Conservation (phyloP, 2,888 invertebrate species). For the Apodemia duryi region DNA sequence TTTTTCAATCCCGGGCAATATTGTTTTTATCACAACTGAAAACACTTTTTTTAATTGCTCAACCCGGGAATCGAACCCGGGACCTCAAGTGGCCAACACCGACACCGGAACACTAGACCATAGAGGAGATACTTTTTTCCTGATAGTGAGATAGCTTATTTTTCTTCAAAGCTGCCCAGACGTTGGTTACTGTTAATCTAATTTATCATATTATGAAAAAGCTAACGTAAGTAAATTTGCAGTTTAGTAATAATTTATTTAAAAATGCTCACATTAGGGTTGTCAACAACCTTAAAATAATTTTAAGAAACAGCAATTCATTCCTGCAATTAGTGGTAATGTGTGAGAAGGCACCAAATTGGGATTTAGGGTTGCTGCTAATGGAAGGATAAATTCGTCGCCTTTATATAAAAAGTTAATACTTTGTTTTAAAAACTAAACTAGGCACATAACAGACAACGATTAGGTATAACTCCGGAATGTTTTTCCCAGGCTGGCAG, state of each 20-base stretch:
- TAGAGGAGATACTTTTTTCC: too few species aligned
- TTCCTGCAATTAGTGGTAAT: slow-evolving; percentile 12
- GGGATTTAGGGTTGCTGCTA: background rate
- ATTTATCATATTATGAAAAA: background rate
- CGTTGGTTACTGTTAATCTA: background rate
- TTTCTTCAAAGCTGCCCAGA: too few species aligned
- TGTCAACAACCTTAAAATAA: slow-evolving; percentile 7
- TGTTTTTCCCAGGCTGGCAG: too few species aligned
- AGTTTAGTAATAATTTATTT: slow-evolving; percentile 13
- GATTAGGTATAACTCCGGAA: too few species aligned
- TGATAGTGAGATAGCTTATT: too few species aligned
- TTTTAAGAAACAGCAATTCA: background rate
- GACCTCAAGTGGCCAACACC: too few species aligned
- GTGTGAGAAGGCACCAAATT: background rate
- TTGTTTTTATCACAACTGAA: too few species aligned
- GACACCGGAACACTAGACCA: too few species aligned
- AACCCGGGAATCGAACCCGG: too few species aligned
- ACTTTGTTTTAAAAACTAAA: background rate
- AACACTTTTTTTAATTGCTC: too few species aligned
- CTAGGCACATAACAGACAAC: too few species aligned
- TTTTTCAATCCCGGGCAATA: too few species aligned
- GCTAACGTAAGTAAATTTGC: background rate
- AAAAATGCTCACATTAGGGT: slow-evolving; percentile 6
- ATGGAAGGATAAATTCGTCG: background rate
- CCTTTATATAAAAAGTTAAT: background rate